Conservation (phyloP, 1,140 invertebrate genomes). For the Scaptomyza pallida region DNA sequence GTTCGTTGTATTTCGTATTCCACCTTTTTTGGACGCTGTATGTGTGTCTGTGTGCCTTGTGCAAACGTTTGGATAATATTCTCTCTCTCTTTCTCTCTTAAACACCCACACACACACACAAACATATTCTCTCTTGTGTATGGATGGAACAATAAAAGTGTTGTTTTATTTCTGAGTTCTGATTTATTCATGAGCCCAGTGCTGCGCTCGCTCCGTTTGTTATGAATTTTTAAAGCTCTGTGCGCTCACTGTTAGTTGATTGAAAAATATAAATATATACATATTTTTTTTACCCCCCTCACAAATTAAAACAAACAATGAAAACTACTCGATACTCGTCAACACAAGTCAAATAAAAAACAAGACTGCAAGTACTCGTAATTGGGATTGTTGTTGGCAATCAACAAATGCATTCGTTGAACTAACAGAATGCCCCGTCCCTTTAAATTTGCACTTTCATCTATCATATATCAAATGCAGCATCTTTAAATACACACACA, state of each 20-base stretch:
- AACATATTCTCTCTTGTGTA: constrained; percentile 9
- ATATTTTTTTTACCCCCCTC: constrained; percentile 9
- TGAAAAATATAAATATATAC: constrained; percentile 39
- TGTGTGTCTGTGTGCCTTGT: constrained; percentile 57
- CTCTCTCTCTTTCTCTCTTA: constrained; percentile 41
- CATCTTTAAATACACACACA: constrained; percentile 10
- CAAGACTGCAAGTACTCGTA: constrained; percentile 3
- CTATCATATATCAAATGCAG: constrained; percentile 1
- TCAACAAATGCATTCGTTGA: constrained; percentile 28
- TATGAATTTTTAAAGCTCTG: constrained; percentile 64
- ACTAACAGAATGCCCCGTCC: constrained; percentile 8
- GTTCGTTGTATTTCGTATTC: constrained; percentile 67
- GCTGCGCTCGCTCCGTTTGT: constrained; percentile 35
- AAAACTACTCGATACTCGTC: constrained; percentile 15
- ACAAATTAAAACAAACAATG: constrained; percentile 36
- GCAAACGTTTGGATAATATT: constrained; percentile 76
- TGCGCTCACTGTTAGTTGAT: constrained; percentile 56
- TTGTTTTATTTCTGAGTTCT: constrained; percentile 41
- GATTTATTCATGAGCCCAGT: constrained; percentile 72
- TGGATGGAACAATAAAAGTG: constrained; percentile 23
- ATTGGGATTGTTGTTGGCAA: constrained; percentile 21
- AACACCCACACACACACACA: neutral
- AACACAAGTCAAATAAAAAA: neutral
- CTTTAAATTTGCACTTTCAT: constrained; percentile 1
- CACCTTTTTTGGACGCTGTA: constrained; percentile 42